phyloP scores from a whole-genome alignment of 2,888 invertebrate genomes.

The Calliphora vomitoria region DNA sequence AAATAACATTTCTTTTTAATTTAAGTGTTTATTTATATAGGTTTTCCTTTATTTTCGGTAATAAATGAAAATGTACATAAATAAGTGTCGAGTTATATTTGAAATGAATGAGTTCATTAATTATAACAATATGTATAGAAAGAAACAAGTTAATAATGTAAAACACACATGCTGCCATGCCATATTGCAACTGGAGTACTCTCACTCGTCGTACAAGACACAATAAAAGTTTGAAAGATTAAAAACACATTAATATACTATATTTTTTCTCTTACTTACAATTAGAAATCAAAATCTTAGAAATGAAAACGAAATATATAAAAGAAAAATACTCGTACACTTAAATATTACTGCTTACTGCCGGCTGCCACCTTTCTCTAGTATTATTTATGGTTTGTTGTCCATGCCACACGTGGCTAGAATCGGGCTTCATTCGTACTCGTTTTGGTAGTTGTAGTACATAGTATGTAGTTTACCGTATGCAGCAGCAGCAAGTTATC shows the following conservation, averaged over 20 bases:
- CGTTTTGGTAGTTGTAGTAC: no score
- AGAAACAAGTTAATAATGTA: conserved; percentile 45
- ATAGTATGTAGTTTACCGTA: no score
- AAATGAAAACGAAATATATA: conserved; percentile 16
- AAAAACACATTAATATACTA: conserved; percentile 72
- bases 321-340: not conserved
- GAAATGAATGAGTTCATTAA: conserved; percentile 48
- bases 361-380: not conserved
- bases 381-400: conserved; percentile 39
- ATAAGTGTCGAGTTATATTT: not conserved
- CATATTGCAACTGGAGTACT: not conserved
- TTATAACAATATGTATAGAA: conserved; percentile 29
- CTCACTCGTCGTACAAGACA: not conserved
- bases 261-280: not conserved
- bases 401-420: not conserved
- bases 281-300: conserved; percentile 55
- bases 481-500: conserved; percentile 20
- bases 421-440: no score
- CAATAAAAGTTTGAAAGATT: conserved; percentile 56
- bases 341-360: not conserved
- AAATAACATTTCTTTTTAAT: conserved; percentile 1
- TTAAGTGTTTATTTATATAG: not conserved
- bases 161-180: not conserved
- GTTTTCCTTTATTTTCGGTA: conserved; percentile 1
- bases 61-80: conserved; percentile 26